Evolutionary conservation across 2,797 vertebrate genomes (phyloP).

Genomic region (Pygocentrus nattereri): DNA sequence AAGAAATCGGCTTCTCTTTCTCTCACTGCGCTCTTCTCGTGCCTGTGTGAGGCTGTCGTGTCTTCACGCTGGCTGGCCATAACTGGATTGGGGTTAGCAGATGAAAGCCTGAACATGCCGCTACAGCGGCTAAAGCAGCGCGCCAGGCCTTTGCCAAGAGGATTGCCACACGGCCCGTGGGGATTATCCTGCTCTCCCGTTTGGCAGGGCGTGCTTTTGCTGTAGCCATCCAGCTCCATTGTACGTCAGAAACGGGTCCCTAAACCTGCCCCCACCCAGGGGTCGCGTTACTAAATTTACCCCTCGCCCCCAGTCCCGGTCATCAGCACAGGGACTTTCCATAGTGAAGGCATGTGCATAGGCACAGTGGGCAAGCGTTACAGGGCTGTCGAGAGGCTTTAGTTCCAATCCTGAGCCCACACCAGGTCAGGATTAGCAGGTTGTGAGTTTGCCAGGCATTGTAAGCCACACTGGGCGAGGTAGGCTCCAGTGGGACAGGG

Average conservation of each 20-base stretch:
- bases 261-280: slow-evolving; percentile 47
- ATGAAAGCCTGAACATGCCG: slow-evolving; percentile 68
- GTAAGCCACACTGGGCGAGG: slow-evolving; percentile 23
- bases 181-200: slow-evolving; percentile 75
- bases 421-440: slow-evolving; percentile 45
- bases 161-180: slow-evolving; percentile 73
- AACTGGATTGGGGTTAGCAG: slow-evolving; percentile 73
- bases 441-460: slow-evolving; percentile 29
- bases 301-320: background rate
- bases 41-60: slow-evolving; percentile 47
- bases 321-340: slow-evolving; percentile 45
- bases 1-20: background rate
- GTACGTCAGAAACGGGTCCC: slow-evolving; percentile 43
- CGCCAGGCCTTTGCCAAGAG: slow-evolving; percentile 68
- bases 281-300: slow-evolving; percentile 30
- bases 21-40: slow-evolving; percentile 9
- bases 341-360: slow-evolving; percentile 40
- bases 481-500: slow-evolving; percentile 25
- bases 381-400: slow-evolving; percentile 39
- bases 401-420: slow-evolving; percentile 37
- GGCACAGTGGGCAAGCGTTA: background rate
- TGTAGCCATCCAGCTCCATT: slow-evolving; percentile 42
- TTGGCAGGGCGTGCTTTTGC: slow-evolving; percentile 62
- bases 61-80: slow-evolving; percentile 48
- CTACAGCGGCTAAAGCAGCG: slow-evolving; percentile 67